phyloP scores from a whole-genome alignment of 2,113 vertebrate species.

The Phyllopteryx taeniolatus region DNA sequence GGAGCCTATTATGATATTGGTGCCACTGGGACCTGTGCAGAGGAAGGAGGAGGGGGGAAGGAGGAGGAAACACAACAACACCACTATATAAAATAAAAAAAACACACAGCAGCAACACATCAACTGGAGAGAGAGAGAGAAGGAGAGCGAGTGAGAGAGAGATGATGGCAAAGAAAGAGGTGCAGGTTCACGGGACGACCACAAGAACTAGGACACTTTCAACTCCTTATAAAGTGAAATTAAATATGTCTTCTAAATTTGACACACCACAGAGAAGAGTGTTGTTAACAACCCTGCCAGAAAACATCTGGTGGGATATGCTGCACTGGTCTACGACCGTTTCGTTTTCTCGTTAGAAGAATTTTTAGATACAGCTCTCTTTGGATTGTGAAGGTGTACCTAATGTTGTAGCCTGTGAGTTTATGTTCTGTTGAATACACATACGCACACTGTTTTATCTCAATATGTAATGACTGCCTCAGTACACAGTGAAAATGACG shows the following conservation, averaged over 20 bases:
- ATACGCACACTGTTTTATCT: slow-evolving; percentile 3
- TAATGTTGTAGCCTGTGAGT: too few relatives aligned
- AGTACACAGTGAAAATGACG: slow-evolving; percentile 2
- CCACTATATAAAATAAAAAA: slow-evolving; percentile 43
- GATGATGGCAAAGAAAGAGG: slow-evolving; percentile 40
- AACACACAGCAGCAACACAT: slow-evolving; percentile 67
- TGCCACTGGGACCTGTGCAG: slow-evolving; percentile 92
- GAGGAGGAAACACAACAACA: slow-evolving; percentile 70
- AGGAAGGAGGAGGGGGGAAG: slow-evolving; percentile 62
- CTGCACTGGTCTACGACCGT: too few relatives aligned
- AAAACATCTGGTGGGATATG: too few relatives aligned
- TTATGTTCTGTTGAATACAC: background rate
- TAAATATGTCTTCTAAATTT: too few relatives aligned
- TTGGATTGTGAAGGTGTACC: too few relatives aligned
- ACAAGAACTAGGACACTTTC: slow-evolving; percentile 26
- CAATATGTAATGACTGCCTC: background rate
- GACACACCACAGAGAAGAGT: too few relatives aligned
- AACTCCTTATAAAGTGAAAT: too few relatives aligned
- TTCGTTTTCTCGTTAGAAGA: too few relatives aligned
- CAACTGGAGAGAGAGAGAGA: slow-evolving; percentile 44
- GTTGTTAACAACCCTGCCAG: too few relatives aligned
- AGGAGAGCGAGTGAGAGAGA: background rate
- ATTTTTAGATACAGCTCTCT: too few relatives aligned
- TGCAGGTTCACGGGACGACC: slow-evolving; percentile 26
- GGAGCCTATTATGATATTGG: slow-evolving; percentile 99